Conservation (phyloP, 2,888 invertebrate genomes). For the Apocheima hispidaria region DNA sequence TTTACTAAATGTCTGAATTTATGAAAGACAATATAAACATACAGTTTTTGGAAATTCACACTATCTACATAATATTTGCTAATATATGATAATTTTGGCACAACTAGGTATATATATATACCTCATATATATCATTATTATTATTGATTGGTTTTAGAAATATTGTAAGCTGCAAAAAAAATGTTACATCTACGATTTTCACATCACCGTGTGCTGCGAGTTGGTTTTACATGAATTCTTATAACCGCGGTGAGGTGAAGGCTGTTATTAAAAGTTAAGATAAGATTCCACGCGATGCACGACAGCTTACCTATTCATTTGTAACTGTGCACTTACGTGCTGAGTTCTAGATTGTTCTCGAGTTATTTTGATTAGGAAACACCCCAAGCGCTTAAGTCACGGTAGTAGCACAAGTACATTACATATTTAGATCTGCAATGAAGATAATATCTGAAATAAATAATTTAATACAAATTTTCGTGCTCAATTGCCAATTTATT, state of each 20-base stretch:
- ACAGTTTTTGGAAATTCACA: too few relatives aligned
- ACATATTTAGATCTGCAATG: slow-evolving; percentile 8
- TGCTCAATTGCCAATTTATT: too few relatives aligned
- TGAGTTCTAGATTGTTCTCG: slow-evolving; percentile 36
- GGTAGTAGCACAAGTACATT: slow-evolving; percentile 4
- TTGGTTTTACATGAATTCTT: slow-evolving; percentile 69
- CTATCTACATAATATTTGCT: too few relatives aligned
- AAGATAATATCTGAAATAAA: slow-evolving; percentile 2
- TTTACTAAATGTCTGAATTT: too few relatives aligned
- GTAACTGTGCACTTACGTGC: slow-evolving; percentile 43
- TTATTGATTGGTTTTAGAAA: not conserved
- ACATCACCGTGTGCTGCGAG: slow-evolving; percentile 52
- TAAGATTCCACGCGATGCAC: slow-evolving; percentile 71
- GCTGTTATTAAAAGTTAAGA: slow-evolving; percentile 73
- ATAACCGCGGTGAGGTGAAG: slow-evolving; percentile 50
- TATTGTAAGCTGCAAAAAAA: not conserved
- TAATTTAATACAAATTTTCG: not conserved
- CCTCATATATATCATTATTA: too few relatives aligned
- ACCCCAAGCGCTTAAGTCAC: slow-evolving; percentile 14
- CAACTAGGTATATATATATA: too few relatives aligned
- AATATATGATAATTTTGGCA: too few relatives aligned
- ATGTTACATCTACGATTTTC: slow-evolving; percentile 8
- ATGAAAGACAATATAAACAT: too few relatives aligned
- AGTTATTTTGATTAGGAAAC: slow-evolving; percentile 47
- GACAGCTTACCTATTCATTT: slow-evolving; percentile 55